These are phyloP conservation scores for Mus caroli DNA, from an alignment of 2,797 vertebrate species.

Conservation along the genomic window DNA sequence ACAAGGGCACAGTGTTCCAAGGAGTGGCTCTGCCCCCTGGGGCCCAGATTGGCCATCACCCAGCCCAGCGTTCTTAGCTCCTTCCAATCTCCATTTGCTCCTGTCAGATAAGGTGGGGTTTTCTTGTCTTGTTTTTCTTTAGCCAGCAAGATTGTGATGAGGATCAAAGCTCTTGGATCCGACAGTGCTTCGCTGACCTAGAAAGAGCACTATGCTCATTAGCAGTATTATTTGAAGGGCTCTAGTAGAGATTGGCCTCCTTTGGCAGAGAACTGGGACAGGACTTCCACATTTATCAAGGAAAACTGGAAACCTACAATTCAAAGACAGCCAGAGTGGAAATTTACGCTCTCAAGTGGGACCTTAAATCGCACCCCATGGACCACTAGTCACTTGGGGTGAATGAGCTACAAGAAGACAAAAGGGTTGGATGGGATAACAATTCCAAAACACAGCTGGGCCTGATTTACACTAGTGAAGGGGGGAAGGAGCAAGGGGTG, in stretches of 20 bases:
- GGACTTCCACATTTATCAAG: background rate
- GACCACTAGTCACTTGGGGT: background rate
- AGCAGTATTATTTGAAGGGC: background rate
- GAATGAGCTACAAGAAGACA: background rate
- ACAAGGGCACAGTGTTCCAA: background rate
- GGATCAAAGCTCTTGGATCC: background rate
- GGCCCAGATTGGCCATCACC: background rate
- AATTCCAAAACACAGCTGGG: background rate
- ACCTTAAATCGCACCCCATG: background rate
- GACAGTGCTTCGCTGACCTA: background rate
- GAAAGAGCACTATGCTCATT: background rate
- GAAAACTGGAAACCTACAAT: conserved; percentile 8
- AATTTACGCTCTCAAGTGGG: background rate
- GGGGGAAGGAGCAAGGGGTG: too few species aligned
- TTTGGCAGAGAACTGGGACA: conserved; percentile 3
- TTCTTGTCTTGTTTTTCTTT: background rate
- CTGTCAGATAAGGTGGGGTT: background rate
- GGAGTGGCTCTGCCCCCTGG: too few species aligned
- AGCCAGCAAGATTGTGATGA: background rate
- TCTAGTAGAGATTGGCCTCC: background rate
- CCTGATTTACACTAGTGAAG: background rate
- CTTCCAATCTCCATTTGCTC: background rate
- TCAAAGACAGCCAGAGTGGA: conserved; percentile 25
- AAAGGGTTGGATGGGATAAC: background rate
- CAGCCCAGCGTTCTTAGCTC: background rate